Conservation (phyloP, 2,797 vertebrate genomes). For the Chaetodon trifasciatus region DNA sequence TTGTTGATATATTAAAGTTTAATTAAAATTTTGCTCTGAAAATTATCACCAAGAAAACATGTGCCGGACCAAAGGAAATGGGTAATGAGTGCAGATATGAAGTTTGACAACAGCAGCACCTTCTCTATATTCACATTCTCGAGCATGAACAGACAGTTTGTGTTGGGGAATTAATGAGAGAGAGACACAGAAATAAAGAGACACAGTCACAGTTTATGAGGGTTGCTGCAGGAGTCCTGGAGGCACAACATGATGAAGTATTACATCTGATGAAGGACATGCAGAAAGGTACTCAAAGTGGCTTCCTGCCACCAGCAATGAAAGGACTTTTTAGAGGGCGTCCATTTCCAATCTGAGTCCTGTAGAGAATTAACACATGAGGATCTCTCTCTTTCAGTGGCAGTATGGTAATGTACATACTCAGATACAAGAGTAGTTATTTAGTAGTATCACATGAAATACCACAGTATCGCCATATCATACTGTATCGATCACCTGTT, state of each 20-base stretch:
- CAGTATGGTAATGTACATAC: neutral
- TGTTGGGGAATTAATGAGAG: neutral
- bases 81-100: slow-evolving; percentile 5
- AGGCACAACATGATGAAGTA: slow-evolving; percentile 14
- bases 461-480: no score
- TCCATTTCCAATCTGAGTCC: neutral
- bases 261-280: slow-evolving; percentile 8
- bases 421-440: neutral
- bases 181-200: neutral
- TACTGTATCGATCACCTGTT: no score
- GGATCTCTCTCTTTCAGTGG: no score
- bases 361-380: neutral
- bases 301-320: slow-evolving; percentile 10
- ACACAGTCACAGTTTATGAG: neutral
- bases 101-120: neutral
- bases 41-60: slow-evolving; percentile 37
- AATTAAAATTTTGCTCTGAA: slow-evolving; percentile 31
- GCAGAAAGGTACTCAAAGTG: neutral
- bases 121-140: neutral
- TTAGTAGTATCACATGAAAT: neutral
- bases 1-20: slow-evolving; percentile 36
- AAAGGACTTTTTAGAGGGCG: neutral
- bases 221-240: neutral
- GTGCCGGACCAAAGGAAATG: slow-evolving; percentile 15
- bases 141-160: neutral